phyloP scores from a whole-genome alignment of 2,797 vertebrate genomes.

The Tachyglossus aculeatus region DNA sequence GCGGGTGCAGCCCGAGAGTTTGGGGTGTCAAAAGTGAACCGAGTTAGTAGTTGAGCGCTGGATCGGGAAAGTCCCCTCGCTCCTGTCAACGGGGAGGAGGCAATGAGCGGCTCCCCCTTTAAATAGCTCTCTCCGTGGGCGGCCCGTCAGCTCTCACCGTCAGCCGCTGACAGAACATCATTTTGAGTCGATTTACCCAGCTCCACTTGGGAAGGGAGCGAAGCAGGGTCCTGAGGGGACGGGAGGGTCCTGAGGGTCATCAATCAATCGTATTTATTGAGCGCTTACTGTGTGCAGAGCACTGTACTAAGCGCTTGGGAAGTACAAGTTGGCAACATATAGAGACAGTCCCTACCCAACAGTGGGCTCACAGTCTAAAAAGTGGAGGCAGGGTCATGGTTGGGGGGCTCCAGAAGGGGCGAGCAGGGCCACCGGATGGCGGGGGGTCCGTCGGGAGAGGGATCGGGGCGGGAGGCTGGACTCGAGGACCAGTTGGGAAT shows the following conservation, averaged over 20 bases:
- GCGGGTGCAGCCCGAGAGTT: constrained; percentile 46
- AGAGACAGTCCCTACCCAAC: too few relatives aligned
- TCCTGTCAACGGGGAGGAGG: constrained; percentile 59
- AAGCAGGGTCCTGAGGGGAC: too few relatives aligned
- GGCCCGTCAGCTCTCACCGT: constrained; percentile 64
- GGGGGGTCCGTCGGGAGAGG: too few relatives aligned
- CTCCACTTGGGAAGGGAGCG: constrained; percentile 27
- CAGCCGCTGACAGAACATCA: constrained; percentile 61
- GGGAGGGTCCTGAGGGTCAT: constrained; percentile 16
- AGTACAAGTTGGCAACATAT: too few relatives aligned
- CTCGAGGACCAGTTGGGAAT: neutral
- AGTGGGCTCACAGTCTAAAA: too few relatives aligned
- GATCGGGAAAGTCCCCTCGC: constrained; percentile 50
- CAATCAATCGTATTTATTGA: too few relatives aligned
- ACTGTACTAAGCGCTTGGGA: too few relatives aligned
- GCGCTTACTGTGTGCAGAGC: too few relatives aligned
- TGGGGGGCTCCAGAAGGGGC: neutral
- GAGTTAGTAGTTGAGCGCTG: constrained; percentile 60
- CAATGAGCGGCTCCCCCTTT: constrained; percentile 59
- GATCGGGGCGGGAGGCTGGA: neutral
- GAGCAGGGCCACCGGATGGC: too few relatives aligned
- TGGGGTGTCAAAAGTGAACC: constrained; percentile 61
- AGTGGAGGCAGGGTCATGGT: too few relatives aligned
- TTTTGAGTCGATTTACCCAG: constrained; percentile 51
- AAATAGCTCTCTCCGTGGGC: constrained; percentile 66